These are phyloP conservation scores for Clanis bilineata DNA, from an alignment of 2,888 invertebrate genomes.

Conservation along the genomic window DNA sequence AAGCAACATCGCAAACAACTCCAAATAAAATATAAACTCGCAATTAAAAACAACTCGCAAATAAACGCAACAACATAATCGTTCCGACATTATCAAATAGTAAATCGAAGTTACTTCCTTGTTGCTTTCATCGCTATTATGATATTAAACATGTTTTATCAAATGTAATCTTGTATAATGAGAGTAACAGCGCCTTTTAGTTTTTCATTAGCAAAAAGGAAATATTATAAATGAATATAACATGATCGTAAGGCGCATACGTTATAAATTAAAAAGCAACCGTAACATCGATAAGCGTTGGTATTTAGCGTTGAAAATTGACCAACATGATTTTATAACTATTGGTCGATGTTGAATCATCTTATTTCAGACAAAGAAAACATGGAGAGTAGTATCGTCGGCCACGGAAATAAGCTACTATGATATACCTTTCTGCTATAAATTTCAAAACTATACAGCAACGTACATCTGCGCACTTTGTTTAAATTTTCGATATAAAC, in stretches of 20 bases:
- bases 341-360: background rate
- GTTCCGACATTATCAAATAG: background rate
- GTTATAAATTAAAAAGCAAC: background rate
- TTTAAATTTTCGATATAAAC: constrained; percentile 25
- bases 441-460: background rate
- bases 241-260: background rate
- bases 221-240: constrained; percentile 13
- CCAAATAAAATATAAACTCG: background rate
- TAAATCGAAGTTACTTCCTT: background rate
- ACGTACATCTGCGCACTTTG: constrained; percentile 12
- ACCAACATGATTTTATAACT: background rate
- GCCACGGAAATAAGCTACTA: background rate
- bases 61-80: background rate
- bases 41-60: constrained; percentile 1
- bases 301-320: background rate
- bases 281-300: background rate
- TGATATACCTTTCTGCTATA: background rate
- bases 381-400: background rate
- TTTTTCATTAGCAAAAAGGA: constrained; percentile 12
- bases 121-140: background rate
- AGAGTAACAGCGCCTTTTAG: background rate
- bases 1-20: constrained; percentile 2
- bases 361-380: background rate
- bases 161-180: background rate
- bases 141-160: background rate